Evolutionary conservation across 1,140 invertebrate species (phyloP), one percentile per base, ranked within the genome.

Genomic region (Procambarus clarkii): DNA sequence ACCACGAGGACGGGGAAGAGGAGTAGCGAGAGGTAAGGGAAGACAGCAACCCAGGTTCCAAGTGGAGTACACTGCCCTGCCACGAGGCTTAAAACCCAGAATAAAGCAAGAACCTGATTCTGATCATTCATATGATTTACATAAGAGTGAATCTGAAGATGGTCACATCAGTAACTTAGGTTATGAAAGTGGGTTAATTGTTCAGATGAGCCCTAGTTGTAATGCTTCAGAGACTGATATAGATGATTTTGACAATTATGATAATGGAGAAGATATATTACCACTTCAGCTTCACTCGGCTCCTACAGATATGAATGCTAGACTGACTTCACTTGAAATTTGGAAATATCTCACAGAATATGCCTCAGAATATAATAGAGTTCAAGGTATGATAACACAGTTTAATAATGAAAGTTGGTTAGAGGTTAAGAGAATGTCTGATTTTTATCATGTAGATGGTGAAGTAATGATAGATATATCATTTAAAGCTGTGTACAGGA

Each of bases 381-480:
- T 88, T 18, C 87, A 88, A 34, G 87, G 87, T 18, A 45, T 88
- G 15, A 79, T 88, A 46, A 88, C 87, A 44, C 87, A 88, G 21
- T 88, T 88, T 34, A 88, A 88, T 69, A 88, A 88, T 71, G 87
- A 88, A 69, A 88, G 87, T 60, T 88, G 87, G 87, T 34, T 88
- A 78, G 78, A 88, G 64, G 87, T 88, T 21, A 88, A 88, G n/a
- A 64, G 87, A n/a, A 88, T 88, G 78, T 88, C 87, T 3, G 79
- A 88, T 71, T 88, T 88, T 54, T 88, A 69, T 69, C 87, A 88
- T 15, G 48, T 80, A 46, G 87, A 88, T 69, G 87, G 87, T 45
- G 87, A 88, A 54, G 87, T 88, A 13, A 88, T 82, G 79, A 80
- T 21, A 21, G 87, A 88, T 45, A 46, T 82, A 15, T 88, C 87